Evolutionary conservation across 2,888 invertebrate genomes (phyloP).

Genomic region (Hylaea fasciaria): DNA sequence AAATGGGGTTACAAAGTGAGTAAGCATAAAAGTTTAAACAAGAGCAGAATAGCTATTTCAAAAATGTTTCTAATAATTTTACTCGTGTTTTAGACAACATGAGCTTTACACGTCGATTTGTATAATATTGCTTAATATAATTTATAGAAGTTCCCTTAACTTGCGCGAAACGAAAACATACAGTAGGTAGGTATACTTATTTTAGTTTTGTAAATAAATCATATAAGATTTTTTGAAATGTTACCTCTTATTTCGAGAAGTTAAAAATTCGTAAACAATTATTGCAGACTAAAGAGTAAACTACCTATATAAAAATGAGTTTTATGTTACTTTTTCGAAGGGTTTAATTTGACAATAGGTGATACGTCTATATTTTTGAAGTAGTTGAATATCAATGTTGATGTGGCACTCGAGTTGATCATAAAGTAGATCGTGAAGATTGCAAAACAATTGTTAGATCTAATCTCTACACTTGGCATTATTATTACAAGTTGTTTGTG

Average conservation of each 20-base stretch:
- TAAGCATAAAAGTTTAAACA: conserved; percentile 32
- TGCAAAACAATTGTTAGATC: conserved; percentile 24
- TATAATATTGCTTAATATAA: no score
- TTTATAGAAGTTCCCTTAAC: neutral
- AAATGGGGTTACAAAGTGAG: conserved; percentile 81
- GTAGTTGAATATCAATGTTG: conserved; percentile 31
- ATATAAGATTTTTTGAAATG: no score
- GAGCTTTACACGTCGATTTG: no score
- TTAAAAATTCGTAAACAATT: no score
- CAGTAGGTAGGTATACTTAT: no score
- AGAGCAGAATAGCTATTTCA: no score
- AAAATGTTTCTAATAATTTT: no score
- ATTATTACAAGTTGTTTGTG: conserved; percentile 6
- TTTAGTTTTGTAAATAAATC: no score
- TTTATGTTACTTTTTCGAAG: conserved; percentile 9
- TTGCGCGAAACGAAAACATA: no score
- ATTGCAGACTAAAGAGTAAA: no score
- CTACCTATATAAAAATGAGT: neutral
- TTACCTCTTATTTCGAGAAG: no score
- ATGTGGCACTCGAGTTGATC: conserved; percentile 10
- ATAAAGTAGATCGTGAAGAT: conserved; percentile 23
- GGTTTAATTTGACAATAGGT: conserved; percentile 9
- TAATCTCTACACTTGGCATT: conserved; percentile 29
- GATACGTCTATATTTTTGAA: conserved; percentile 13
- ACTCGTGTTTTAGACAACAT: no score